Conservation (phyloP, 2,113 vertebrate genomes). For the Neogale vison region DNA sequence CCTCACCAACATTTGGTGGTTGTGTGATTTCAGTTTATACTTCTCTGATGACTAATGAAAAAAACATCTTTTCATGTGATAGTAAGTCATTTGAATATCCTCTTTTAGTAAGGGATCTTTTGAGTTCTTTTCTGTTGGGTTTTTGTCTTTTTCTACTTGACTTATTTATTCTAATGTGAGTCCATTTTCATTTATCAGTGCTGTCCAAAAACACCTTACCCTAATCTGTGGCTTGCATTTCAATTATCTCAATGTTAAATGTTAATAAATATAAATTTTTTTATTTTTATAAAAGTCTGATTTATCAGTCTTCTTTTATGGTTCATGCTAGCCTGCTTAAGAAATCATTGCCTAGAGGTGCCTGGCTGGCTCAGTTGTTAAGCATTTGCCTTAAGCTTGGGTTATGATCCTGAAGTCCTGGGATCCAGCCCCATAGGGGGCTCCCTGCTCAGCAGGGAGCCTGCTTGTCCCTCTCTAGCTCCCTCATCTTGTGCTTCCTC, state of each 20-base stretch:
- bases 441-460: no score
- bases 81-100: neutral
- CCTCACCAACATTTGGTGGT: neutral
- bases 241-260: slow-evolving; percentile 13
- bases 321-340: neutral
- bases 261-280: slow-evolving; percentile 39
- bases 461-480: no score
- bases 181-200: neutral
- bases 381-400: no score
- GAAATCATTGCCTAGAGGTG: neutral
- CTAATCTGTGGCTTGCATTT: slow-evolving; percentile 9
- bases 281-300: neutral
- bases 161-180: neutral
- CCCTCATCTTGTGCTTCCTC: no score
- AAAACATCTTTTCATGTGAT: slow-evolving; percentile 3
- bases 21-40: neutral
- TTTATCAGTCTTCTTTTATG: neutral
- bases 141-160: neutral
- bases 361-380: no score
- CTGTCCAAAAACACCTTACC: neutral
- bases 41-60: neutral
- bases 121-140: neutral
- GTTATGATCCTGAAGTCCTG: no score
- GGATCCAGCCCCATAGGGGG: no score
- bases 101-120: neutral